Percentiles rank a stretch among this genome's conserved stretches.
Evolutionary conservation across 2,113 vertebrate genomes (phyloP).

Genomic region (Phalacrocorax carbo): DNA sequence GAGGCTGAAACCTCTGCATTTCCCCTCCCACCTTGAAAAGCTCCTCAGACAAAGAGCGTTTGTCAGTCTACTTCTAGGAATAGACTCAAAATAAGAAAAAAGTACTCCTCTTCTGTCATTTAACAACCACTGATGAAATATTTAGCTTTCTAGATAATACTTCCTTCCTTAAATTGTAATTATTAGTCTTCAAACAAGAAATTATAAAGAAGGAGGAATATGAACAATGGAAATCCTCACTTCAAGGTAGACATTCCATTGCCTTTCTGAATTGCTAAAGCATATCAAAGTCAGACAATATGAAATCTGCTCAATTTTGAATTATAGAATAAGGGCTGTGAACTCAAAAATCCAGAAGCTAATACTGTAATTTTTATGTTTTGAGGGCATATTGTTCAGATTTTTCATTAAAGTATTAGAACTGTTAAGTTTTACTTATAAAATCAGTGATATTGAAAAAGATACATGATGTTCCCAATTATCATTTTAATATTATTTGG

Average conservation of each 20-base stretch:
- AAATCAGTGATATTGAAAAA: neutral
- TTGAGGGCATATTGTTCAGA: rapidly evolving
- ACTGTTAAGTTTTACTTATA: neutral
- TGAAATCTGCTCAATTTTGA: neutral
- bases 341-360: neutral
- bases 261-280: neutral
- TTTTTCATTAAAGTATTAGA: neutral
- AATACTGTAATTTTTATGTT: neutral
- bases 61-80: neutral
- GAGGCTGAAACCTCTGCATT: neutral
- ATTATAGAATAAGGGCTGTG: neutral
- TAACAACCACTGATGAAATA: neutral
- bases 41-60: neutral
- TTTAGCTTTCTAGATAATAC: neutral
- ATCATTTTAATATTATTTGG: neutral
- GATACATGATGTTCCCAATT: neutral
- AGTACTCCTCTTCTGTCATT: neutral
- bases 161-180: neutral
- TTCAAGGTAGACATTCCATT: neutral
- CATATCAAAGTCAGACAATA: neutral
- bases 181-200: neutral
- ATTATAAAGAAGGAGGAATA: neutral
- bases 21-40: neutral
- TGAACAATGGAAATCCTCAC: neutral
- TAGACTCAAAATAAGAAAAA: neutral